phyloP scores from a whole-genome alignment of 2,797 vertebrate genomes.

The Tragopan temminckii region DNA sequence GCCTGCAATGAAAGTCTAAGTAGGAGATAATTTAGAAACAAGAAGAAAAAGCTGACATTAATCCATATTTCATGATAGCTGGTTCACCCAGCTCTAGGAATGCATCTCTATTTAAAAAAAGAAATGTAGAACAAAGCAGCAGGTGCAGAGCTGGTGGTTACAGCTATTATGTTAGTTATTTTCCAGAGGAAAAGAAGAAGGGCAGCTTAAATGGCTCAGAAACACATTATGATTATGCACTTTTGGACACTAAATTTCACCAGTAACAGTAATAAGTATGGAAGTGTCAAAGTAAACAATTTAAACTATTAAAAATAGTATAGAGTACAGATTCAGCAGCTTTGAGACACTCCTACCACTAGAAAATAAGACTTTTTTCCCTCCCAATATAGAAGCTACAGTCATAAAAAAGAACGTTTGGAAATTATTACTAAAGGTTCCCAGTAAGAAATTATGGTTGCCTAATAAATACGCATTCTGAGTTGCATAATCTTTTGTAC shows the following conservation, averaged over 20 bases:
- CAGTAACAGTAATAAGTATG: background rate
- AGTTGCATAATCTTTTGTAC: background rate
- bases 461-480: background rate
- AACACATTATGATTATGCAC: background rate
- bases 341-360: background rate
- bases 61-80: background rate
- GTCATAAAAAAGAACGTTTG: background rate
- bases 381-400: background rate
- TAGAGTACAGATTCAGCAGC: background rate
- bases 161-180: too few relatives aligned
- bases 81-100: background rate
- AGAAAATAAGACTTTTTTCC: background rate
- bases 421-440: background rate
- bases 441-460: background rate
- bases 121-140: background rate
- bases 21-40: background rate
- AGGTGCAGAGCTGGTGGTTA: rapidly evolving
- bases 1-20: background rate
- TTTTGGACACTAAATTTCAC: background rate
- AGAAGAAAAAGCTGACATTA: background rate
- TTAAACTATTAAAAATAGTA: background rate
- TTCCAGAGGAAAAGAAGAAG: background rate
- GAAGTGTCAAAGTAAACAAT: background rate
- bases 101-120: rapidly evolving
- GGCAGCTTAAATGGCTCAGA: background rate